Percentiles rank a stretch among this genome's conserved stretches.
These are phyloP conservation scores for Takifugu flavidus DNA, from an alignment of 2,113 vertebrate species.

Conservation along the genomic window DNA sequence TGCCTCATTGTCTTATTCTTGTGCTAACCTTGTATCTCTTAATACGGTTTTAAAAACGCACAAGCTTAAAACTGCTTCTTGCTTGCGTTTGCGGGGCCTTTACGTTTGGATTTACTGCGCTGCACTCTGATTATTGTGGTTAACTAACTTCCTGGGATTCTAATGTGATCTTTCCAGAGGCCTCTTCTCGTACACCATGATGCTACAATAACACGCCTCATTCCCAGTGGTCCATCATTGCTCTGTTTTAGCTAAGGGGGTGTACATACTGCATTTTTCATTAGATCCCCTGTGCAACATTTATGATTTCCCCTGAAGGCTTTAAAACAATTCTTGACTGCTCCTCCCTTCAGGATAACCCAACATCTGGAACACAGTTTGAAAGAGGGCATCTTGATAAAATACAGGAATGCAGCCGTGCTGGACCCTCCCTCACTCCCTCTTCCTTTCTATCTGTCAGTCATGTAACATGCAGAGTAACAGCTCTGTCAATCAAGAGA, in stretches of 20 bases:
- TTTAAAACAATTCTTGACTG: slow-evolving; percentile 70
- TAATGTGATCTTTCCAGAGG: slow-evolving; percentile 37
- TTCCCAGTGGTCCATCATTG: slow-evolving; percentile 61
- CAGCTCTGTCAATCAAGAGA: slow-evolving; percentile 75
- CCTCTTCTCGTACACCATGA: slow-evolving; percentile 46
- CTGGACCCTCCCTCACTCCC: slow-evolving; percentile 5
- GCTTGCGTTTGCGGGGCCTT: not conserved
- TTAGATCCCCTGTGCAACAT: slow-evolving; percentile 69
- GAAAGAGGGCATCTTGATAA: slow-evolving; percentile 21
- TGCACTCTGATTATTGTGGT: slow-evolving; percentile 21
- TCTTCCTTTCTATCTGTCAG: slow-evolving; percentile 37
- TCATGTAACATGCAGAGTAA: slow-evolving; percentile 69
- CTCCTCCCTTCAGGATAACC: slow-evolving; percentile 42
- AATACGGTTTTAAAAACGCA: no score
- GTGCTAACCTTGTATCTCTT: no score
- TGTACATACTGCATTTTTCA: slow-evolving; percentile 71
- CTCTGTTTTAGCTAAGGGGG: slow-evolving; percentile 52
- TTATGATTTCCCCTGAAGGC: slow-evolving; percentile 67
- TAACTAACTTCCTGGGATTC: slow-evolving; percentile 43
- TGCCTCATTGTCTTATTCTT: no score
- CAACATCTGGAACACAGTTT: slow-evolving; percentile 42
- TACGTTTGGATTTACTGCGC: not conserved
- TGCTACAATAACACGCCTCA: slow-evolving; percentile 46
- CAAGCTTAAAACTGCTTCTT: not conserved
- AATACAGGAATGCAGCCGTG: slow-evolving; percentile 19